Conservation (phyloP, 2,797 vertebrate species). For the Enteromius anoplus region DNA sequence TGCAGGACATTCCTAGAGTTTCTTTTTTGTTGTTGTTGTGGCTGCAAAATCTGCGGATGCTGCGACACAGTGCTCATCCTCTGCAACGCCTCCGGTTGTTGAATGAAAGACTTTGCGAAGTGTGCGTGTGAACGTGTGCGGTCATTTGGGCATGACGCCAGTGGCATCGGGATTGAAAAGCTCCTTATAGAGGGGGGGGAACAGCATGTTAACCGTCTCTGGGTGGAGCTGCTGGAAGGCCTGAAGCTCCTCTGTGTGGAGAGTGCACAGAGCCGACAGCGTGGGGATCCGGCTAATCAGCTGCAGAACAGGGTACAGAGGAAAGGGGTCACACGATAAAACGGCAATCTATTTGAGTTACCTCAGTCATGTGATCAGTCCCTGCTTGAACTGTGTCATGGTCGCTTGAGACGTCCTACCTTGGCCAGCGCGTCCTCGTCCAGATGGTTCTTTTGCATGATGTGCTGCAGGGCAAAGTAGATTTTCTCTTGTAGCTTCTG, state of each 20-base stretch:
- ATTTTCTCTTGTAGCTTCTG: slow-evolving; percentile 99
- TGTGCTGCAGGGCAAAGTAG: slow-evolving; percentile 99
- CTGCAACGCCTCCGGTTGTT: neutral
- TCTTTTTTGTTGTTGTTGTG: slow-evolving; percentile 58
- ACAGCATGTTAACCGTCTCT: slow-evolving; percentile 96
- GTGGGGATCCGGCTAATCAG: slow-evolving; percentile 98
- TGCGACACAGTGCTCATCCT: slow-evolving; percentile 19
- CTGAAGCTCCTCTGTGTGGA: slow-evolving; percentile 98
- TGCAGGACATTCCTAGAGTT: slow-evolving; percentile 97
- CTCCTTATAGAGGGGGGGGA: slow-evolving; percentile 99
- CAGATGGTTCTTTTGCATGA: slow-evolving; percentile 99
- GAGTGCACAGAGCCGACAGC: slow-evolving; percentile 95
- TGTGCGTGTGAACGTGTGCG: neutral
- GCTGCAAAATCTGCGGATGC: slow-evolving; percentile 36
- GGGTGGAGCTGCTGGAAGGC: slow-evolving; percentile 98
- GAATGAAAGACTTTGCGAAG: slow-evolving; percentile 6
- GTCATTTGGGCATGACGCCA: slow-evolving; percentile 93
- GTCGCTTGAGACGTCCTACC: slow-evolving; percentile 73
- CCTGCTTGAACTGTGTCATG: slow-evolving; percentile 22
- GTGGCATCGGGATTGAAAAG: slow-evolving; percentile 97
- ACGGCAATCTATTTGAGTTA: neutral
- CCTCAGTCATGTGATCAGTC: neutral
- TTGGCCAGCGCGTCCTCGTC: slow-evolving; percentile 95
- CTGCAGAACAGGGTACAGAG: slow-evolving; percentile 71
- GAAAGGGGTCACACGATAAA: neutral